A percentile compares a stretch with the other conserved stretches of the same genome.
Evolutionary conservation across 2,888 invertebrate species (phyloP).

Genomic region (Ceratothoa steindachneri): DNA sequence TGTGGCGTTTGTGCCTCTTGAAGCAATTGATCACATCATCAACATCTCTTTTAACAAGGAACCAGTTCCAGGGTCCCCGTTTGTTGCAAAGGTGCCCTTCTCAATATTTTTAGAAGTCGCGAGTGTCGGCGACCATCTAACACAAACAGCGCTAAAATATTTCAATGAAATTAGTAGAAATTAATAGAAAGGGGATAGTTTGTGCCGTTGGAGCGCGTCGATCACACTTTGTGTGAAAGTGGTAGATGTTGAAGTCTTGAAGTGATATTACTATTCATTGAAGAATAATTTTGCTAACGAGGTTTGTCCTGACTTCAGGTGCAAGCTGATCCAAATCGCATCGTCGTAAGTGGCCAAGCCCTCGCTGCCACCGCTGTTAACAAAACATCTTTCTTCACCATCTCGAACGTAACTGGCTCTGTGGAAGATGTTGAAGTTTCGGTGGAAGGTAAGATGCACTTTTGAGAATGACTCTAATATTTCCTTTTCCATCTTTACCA

Average conservation of each 20-base stretch:
- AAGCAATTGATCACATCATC: slow-evolving; percentile 88
- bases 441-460: slow-evolving; percentile 90
- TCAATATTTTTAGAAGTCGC: not conserved
- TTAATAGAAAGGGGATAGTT: too few species aligned
- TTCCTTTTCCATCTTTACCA: too few species aligned
- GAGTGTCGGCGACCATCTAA: too few species aligned
- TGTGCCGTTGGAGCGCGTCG: too few species aligned
- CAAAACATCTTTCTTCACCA: slow-evolving; percentile 57
- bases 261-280: too few species aligned
- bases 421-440: slow-evolving; percentile 92
- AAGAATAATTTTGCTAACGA: too few species aligned
- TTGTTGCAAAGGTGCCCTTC: slow-evolving; percentile 80
- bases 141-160: too few species aligned
- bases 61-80: slow-evolving; percentile 76
- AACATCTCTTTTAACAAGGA: slow-evolving; percentile 96
- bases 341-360: slow-evolving; percentile 62
- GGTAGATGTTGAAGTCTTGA: too few species aligned
- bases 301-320: slow-evolving; percentile 24
- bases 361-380: slow-evolving; percentile 59
- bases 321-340: slow-evolving; percentile 58
- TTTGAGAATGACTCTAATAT: not conserved
- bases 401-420: slow-evolving; percentile 66
- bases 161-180: too few species aligned
- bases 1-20: slow-evolving; percentile 92
- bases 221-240: too few species aligned